Conservation (phyloP, 2,888 invertebrate species). For the Odontocolon sp. region DNA sequence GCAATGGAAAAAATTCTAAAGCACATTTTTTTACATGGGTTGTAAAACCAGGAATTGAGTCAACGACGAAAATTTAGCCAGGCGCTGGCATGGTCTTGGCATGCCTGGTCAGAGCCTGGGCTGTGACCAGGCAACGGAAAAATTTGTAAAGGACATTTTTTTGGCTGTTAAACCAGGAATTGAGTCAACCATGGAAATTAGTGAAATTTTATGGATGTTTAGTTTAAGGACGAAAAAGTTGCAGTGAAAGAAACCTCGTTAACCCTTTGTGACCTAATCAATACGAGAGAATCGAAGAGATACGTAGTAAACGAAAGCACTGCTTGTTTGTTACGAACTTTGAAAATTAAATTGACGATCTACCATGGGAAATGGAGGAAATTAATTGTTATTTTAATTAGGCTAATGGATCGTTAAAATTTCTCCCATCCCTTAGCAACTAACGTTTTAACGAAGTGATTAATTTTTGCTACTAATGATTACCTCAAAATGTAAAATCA, state of each 20-base stretch:
- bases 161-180: no score
- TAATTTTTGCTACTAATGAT: neutral
- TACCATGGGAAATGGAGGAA: neutral
- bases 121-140: no score
- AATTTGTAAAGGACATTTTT: no score
- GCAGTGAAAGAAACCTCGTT: neutral
- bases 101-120: no score
- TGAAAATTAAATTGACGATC: neutral
- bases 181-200: no score
- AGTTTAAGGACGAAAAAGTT: neutral
- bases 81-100: no score
- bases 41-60: no score
- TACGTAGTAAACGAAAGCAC: neutral
- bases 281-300: neutral
- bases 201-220: neutral
- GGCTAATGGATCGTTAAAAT: conserved; percentile 26
- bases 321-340: neutral
- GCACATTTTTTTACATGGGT: no score
- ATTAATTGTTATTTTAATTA: conserved; percentile 32
- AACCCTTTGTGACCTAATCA: neutral
- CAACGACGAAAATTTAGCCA: no score
- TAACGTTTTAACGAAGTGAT: conserved; percentile 13
- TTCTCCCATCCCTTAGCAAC: neutral
- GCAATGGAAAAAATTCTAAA: no score
- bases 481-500: neutral